Evolutionary conservation across 2,797 vertebrate genomes (phyloP), one percentile per base, ranked within the genome.

Genomic region (Siniperca undulata): DNA sequence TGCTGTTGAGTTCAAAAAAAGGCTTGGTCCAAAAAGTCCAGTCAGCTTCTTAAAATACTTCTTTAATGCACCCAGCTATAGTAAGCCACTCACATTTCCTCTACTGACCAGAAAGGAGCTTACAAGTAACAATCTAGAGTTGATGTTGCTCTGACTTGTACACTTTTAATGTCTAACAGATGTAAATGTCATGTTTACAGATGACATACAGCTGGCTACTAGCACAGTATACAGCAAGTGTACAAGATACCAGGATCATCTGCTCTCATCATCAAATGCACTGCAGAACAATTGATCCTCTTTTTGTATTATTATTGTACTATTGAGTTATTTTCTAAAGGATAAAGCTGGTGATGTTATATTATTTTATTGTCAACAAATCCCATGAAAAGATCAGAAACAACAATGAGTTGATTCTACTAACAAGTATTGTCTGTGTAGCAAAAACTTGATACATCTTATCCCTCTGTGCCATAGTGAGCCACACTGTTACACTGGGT

Each of bases 1-100:
- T 62, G 64, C 7, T 68, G 12, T 30, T 46, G 13, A 9, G 4
- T 55, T 82, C 2, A 64, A 40, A 76, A 30, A 20, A 50, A 78
- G 66, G 34, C 50, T 79, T 46, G 36, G 34, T 78, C 78, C 68
- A 64, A 71, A 60, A 68, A 40, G 79, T 84, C 77, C 83, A 85
- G 74, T 72, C 50, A 72, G 48, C 24, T n/a, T 77, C 40, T 80
- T 72, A 11, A 70, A 70, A 65, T 36, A 44, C 27, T 64, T 73
- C 30, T 64, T 71, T 87, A 52, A 81, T 74, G 20, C 27, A 84
- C 70, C 78, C 59, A 60, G 48, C 60, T 70, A 0, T 69, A 71
- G 46, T 55, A 46, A 74, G 40, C 44, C 9, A 52, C 69, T 85
- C 60, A 80, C 66, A 42, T 64, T 79, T 74, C 53, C 46, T 86